Evolutionary conservation across 2,797 vertebrate genomes (phyloP).

Genomic region (Onychomys arenicola): DNA sequence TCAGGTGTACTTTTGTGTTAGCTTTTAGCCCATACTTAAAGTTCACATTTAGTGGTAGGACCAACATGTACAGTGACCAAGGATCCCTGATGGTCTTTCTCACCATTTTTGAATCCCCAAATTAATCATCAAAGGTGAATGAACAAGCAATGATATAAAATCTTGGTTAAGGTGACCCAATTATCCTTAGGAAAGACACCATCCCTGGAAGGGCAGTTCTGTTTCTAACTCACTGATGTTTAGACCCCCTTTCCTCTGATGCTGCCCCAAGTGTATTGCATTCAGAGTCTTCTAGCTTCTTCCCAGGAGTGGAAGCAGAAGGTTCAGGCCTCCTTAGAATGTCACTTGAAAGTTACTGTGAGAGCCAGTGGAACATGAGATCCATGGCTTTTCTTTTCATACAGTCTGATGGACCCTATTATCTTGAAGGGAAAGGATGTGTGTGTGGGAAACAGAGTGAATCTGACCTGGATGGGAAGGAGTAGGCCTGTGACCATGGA

Average conservation of each 20-base stretch:
- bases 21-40: neutral
- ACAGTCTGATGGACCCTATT: neutral
- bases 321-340: neutral
- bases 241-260: neutral
- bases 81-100: neutral
- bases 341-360: neutral
- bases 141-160: neutral
- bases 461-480: neutral
- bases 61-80: neutral
- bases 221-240: neutral
- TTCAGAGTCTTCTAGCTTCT: neutral
- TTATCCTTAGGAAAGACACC: neutral
- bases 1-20: neutral
- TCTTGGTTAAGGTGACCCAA: neutral
- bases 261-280: neutral
- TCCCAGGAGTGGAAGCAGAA: neutral
- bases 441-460: neutral
- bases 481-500: neutral
- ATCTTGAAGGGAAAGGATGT: neutral
- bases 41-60: neutral
- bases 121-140: neutral
- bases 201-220: neutral
- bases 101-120: neutral
- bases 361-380: neutral
- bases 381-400: neutral